Evolutionary conservation across 2,113 vertebrate species (phyloP).

Genomic region (Sus scrofa): DNA sequence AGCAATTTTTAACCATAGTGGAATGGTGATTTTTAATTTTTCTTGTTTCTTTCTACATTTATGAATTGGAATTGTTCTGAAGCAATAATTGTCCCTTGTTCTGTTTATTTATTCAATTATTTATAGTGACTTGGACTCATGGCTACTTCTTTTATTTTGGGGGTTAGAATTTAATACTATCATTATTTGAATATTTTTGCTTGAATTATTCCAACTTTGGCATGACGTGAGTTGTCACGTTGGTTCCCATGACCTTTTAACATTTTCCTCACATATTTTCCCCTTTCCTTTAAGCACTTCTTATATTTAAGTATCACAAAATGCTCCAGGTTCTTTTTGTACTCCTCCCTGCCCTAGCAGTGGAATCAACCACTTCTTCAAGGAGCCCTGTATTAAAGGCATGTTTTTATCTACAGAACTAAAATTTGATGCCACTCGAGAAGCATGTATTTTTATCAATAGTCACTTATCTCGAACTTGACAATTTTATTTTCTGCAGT

Average conservation of each 20-base stretch:
- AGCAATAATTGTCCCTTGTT: not conserved
- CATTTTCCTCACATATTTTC: not conserved
- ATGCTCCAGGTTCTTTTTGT: not conserved
- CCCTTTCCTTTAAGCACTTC: not conserved
- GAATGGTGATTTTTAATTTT: constrained; percentile 2
- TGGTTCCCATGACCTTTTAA: not conserved
- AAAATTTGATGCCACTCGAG: not conserved
- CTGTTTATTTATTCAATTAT: not conserved
- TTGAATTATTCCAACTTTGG: not conserved
- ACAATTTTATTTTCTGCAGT: constrained; percentile 45
- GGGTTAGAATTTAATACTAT: not conserved
- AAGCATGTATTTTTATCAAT: constrained; percentile 7
- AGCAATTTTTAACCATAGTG: not conserved
- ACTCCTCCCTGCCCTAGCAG: not conserved
- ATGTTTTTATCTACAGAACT: not conserved
- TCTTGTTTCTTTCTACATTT: not conserved
- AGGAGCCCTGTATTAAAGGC: not conserved
- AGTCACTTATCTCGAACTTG: constrained; percentile 2
- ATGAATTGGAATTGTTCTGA: constrained; percentile 24
- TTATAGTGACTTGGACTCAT: not conserved
- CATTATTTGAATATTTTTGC: constrained; percentile 15
- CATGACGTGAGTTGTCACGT: not conserved
- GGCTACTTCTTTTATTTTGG: constrained; percentile 5
- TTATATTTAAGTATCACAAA: not conserved
- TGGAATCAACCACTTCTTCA: constrained; percentile 20